These are phyloP conservation scores for Philonicus albiceps DNA, from an alignment of 2,888 invertebrate genomes.

Conservation along the genomic window DNA sequence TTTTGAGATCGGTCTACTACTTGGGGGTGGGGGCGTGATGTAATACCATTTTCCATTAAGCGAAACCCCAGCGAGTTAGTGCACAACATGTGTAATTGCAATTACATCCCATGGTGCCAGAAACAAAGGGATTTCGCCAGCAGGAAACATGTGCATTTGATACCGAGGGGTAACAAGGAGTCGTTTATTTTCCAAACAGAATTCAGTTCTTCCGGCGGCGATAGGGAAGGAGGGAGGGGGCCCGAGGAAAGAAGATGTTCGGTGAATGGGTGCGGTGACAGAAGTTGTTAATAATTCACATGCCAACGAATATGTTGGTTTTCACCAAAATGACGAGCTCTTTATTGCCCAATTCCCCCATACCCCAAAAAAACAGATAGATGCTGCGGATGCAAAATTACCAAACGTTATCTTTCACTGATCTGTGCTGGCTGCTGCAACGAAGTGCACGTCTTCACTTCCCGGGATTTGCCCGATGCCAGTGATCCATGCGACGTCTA, in stretches of 20 bases:
- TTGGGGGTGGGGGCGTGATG: background rate
- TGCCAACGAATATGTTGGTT: slow-evolving; percentile 28
- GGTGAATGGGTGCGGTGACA: slow-evolving; percentile 17
- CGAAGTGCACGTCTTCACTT: background rate
- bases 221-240: too few relatives aligned
- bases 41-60: slow-evolving; percentile 7
- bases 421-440: background rate
- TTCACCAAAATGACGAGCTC: slow-evolving; percentile 13
- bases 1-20: background rate
- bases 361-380: background rate
- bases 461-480: background rate
- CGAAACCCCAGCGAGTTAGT: slow-evolving; percentile 23
- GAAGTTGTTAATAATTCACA: slow-evolving; percentile 29
- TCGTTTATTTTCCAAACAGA: slow-evolving; percentile 6
- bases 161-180: slow-evolving; percentile 7
- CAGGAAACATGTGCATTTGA: slow-evolving; percentile 37
- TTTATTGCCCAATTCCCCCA: background rate
- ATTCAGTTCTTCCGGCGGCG: background rate
- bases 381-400: background rate
- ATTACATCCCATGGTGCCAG: slow-evolving; percentile 29
- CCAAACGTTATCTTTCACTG: background rate
- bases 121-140: slow-evolving; percentile 25
- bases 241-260: background rate
- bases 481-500: background rate
- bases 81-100: slow-evolving; percentile 35